Evolutionary conservation across 2,888 invertebrate species (phyloP).

Genomic region (Hermaeophaga mercurialis): DNA sequence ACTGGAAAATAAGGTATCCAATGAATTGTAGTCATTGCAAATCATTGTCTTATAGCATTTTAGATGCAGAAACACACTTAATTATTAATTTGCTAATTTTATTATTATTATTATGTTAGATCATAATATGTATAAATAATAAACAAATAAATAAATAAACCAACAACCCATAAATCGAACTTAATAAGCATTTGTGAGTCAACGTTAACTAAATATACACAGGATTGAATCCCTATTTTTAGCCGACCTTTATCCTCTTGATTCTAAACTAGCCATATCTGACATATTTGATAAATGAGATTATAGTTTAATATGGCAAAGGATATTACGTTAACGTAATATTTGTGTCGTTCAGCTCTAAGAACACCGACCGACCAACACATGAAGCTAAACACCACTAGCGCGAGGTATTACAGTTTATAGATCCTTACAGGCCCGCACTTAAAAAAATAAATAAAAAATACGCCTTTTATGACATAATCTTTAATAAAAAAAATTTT

Average conservation of each 20-base stretch:
- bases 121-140: too few species aligned
- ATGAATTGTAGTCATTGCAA: too few species aligned
- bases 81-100: too few species aligned
- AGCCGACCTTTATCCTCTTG: background rate
- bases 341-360: constrained; percentile 36
- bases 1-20: too few species aligned
- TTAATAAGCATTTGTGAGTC: background rate
- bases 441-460: background rate
- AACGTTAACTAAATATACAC: background rate
- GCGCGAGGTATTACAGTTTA: constrained; percentile 32
- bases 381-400: constrained; percentile 21
- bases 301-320: constrained; percentile 38
- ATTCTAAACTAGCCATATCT: constrained; percentile 15
- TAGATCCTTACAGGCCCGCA: background rate
- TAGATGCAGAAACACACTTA: too few species aligned
- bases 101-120: too few species aligned
- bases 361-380: constrained; percentile 25
- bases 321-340: constrained; percentile 35
- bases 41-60: too few species aligned
- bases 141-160: too few species aligned
- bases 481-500: too few species aligned
- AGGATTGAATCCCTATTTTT: constrained; percentile 1
- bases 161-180: too few species aligned
- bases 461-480: too few species aligned
- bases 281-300: constrained; percentile 39